A percentile compares a stretch with the other conserved stretches of the same genome.
phyloP scores from a whole-genome alignment of 1,140 invertebrate species.

The Antheraea pernyi region DNA sequence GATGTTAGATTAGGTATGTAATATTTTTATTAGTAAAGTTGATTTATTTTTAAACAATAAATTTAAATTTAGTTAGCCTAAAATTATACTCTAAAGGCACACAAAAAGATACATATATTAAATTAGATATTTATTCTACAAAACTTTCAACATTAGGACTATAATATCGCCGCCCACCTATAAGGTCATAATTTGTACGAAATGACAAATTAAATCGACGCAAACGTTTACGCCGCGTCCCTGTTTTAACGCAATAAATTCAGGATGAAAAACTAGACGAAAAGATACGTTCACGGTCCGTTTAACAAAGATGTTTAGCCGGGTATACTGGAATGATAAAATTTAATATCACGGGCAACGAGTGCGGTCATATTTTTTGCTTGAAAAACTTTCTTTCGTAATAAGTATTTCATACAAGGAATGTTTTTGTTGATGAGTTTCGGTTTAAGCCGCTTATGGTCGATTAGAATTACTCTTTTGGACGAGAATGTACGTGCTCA shows the following conservation, averaged over 20 bases:
- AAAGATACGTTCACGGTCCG: slow-evolving; percentile 47
- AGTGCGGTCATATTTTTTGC: slow-evolving; percentile 31
- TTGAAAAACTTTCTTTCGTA: slow-evolving; percentile 22
- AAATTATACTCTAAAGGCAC: too few species aligned
- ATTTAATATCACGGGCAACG: slow-evolving; percentile 49
- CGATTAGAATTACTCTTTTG: too few species aligned
- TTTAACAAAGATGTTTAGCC: slow-evolving; percentile 60
- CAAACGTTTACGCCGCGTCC: not conserved
- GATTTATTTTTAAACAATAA: too few species aligned
- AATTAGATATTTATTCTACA: too few species aligned
- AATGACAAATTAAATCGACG: not conserved
- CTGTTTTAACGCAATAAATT: slow-evolving; percentile 37
- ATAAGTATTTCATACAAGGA: slow-evolving; percentile 4
- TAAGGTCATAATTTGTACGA: not conserved
- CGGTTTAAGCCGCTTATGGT: not conserved
- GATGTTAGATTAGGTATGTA: too few species aligned
- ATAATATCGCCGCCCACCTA: not conserved
- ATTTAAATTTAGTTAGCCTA: too few species aligned
- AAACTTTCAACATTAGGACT: too few species aligned
- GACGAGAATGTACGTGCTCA: too few species aligned
- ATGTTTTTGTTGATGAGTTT: not conserved
- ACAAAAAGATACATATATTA: too few species aligned
- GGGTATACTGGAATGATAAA: slow-evolving; percentile 52
- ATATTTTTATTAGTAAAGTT: too few species aligned
- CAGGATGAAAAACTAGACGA: slow-evolving; percentile 43